A percentile compares a stretch with the other conserved stretches of the same genome.
Evolutionary conservation across 2,797 vertebrate genomes (phyloP).

Genomic region (Crenuchus spilurus): DNA sequence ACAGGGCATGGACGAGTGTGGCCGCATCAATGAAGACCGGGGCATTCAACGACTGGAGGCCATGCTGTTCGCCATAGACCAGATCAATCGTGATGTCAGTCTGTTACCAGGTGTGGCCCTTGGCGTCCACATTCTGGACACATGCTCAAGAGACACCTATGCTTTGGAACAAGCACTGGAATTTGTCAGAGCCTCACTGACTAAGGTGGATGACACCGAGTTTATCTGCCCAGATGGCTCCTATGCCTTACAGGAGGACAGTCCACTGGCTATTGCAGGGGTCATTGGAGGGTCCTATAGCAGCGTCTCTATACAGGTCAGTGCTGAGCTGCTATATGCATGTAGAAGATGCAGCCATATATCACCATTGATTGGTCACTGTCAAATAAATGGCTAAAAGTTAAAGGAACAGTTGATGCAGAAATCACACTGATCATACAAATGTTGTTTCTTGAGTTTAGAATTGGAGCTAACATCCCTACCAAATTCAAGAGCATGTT

Average conservation of each 20-base stretch:
- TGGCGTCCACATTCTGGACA: conserved; percentile 97
- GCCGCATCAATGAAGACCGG: conserved; percentile 92
- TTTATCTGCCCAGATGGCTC: conserved; percentile 98
- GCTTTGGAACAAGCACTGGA: conserved; percentile 94
- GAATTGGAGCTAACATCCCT: no score
- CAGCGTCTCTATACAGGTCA: conserved; percentile 98
- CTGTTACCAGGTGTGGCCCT: conserved; percentile 92
- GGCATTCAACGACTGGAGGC: conserved; percentile 97
- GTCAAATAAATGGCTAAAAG: neutral
- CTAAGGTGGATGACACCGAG: conserved; percentile 97
- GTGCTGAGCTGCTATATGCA: conserved; percentile 13
- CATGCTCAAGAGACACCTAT: conserved; percentile 95
- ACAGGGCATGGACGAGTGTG: conserved; percentile 91
- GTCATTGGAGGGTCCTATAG: conserved; percentile 97
- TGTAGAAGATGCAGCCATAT: neutral
- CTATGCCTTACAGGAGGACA: conserved; percentile 93
- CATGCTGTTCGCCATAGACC: conserved; percentile 97
- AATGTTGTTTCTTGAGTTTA: no score
- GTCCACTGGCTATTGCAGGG: conserved; percentile 89
- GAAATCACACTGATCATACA: no score
- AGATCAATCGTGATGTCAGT: conserved; percentile 88
- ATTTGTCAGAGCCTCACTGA: conserved; percentile 95
- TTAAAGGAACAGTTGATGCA: no score
- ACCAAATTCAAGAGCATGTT: no score
- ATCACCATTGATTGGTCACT: neutral